phyloP scores from a whole-genome alignment of 2,888 invertebrate species.

The Chirona hameri region DNA sequence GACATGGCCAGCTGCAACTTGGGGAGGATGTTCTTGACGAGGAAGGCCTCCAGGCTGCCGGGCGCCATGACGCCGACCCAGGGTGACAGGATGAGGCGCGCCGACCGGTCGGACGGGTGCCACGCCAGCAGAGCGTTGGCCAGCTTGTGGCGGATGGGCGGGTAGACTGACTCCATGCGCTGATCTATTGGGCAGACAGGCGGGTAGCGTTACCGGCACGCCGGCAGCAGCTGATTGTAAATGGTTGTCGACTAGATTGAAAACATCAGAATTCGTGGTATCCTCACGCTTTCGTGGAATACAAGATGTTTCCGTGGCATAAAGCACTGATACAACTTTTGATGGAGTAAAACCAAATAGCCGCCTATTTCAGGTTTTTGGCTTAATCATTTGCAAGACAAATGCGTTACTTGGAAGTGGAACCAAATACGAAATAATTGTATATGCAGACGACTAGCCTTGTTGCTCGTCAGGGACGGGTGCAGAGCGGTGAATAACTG shows the following conservation, averaged over 20 bases:
- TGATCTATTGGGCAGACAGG: slow-evolving; percentile 41
- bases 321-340: too few relatives aligned
- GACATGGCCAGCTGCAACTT: slow-evolving; percentile 69
- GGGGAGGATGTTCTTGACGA: slow-evolving; percentile 82
- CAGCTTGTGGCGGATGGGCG: slow-evolving; percentile 85
- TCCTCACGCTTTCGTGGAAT: too few relatives aligned
- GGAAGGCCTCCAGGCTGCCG: slow-evolving; percentile 72
- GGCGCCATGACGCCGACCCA: slow-evolving; percentile 78
- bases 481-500: too few relatives aligned
- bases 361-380: too few relatives aligned
- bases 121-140: slow-evolving; percentile 84
- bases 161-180: slow-evolving; percentile 64
- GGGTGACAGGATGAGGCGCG: slow-evolving; percentile 82
- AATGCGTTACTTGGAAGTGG: too few relatives aligned
- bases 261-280: too few relatives aligned
- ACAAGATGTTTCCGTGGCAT: too few relatives aligned
- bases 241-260: neutral
- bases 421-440: too few relatives aligned
- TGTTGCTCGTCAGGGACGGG: too few relatives aligned
- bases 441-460: too few relatives aligned
- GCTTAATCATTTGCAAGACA: too few relatives aligned
- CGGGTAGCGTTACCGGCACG: neutral
- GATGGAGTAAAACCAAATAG: too few relatives aligned
- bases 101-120: slow-evolving; percentile 93
- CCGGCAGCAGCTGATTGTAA: neutral